These are phyloP conservation scores for Notolepis coatsorum DNA, from an alignment of 2,797 vertebrate genomes.

Conservation along the genomic window DNA sequence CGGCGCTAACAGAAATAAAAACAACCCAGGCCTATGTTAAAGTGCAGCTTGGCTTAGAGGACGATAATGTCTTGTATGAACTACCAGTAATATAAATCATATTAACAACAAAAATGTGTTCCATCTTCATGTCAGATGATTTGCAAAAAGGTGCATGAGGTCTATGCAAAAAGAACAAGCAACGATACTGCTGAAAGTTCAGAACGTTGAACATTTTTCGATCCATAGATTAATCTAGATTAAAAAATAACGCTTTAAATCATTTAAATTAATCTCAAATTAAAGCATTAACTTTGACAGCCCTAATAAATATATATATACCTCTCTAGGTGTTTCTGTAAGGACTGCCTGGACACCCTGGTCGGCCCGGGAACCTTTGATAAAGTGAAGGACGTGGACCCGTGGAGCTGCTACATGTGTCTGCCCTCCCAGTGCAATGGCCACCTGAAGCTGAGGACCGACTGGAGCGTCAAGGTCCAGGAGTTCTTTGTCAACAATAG, in stretches of 20 bases:
- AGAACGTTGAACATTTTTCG: no score
- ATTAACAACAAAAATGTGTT: no score
- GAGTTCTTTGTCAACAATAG: constrained; percentile 92
- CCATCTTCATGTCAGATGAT: no score
- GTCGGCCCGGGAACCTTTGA: constrained; percentile 85
- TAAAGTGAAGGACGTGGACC: constrained; percentile 86
- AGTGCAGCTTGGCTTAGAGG: no score
- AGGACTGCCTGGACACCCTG: constrained; percentile 92
- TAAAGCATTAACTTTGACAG: background rate
- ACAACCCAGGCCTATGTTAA: no score
- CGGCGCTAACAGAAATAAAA: no score
- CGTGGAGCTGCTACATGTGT: constrained; percentile 96
- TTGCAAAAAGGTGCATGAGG: no score
- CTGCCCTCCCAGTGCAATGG: constrained; percentile 81
- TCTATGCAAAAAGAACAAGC: no score
- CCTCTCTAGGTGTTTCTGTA: constrained; percentile 90
- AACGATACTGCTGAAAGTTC: no score
- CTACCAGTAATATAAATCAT: no score
- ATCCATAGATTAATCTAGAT: no score
- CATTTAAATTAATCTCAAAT: background rate
- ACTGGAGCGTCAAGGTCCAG: constrained; percentile 91
- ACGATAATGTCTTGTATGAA: no score
- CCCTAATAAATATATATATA: background rate
- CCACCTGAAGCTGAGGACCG: constrained; percentile 83
- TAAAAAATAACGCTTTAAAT: background rate